These are phyloP conservation scores for Epinotia bilunana DNA, from an alignment of 2,888 invertebrate species.

Conservation along the genomic window DNA sequence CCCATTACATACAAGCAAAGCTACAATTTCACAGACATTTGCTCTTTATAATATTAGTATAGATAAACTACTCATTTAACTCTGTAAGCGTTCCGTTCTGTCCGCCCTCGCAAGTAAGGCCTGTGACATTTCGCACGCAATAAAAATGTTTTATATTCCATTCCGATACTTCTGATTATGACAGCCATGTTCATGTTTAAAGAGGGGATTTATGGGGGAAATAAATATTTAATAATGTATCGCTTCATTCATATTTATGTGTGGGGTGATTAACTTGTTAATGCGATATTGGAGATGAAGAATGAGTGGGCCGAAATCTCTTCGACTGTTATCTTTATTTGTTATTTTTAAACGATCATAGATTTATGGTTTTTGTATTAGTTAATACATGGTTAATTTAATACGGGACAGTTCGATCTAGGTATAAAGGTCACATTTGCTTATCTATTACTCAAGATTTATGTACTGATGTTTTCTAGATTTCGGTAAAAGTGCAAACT, in stretches of 20 bases:
- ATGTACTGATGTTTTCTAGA: too few species aligned
- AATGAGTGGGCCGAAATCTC: conserved; percentile 15
- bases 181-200: conserved; percentile 33
- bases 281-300: conserved; percentile 37
- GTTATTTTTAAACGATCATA: conserved; percentile 12
- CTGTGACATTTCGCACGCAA: conserved; percentile 47
- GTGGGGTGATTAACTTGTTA: conserved; percentile 43
- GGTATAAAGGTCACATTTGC: not conserved
- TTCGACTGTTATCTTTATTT: conserved; percentile 18
- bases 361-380: not conserved
- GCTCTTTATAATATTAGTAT: too few species aligned
- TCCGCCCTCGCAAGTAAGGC: conserved; percentile 41
- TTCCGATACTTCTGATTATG: conserved; percentile 37
- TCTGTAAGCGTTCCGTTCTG: not conserved
- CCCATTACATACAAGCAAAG: too few species aligned
- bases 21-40: too few species aligned
- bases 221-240: conserved; percentile 42
- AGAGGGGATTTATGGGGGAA: conserved; percentile 27
- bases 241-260: conserved; percentile 43
- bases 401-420: not conserved
- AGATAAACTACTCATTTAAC: not conserved
- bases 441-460: too few species aligned
- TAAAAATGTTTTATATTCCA: conserved; percentile 44
- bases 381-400: too few species aligned
- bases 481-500: too few species aligned